Conservation (phyloP, 2,113 vertebrate species). For the Arothron firmamentum region DNA sequence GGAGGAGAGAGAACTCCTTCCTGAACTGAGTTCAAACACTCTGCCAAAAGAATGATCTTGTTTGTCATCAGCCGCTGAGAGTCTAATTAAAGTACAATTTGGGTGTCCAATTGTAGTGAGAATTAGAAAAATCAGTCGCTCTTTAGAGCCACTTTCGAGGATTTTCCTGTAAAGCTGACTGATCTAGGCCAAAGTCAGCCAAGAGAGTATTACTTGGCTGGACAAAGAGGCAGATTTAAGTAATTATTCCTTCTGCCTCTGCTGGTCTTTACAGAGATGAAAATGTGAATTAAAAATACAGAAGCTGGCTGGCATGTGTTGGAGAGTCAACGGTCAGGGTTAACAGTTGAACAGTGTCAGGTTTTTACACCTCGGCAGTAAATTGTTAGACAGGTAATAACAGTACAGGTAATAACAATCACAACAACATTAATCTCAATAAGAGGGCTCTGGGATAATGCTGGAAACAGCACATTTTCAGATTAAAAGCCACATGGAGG, state of each 20-base stretch:
- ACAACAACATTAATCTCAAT: conserved; percentile 48
- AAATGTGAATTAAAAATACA: neutral
- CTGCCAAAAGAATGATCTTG: conserved; percentile 14
- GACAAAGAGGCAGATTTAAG: conserved; percentile 24
- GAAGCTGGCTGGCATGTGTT: conserved; percentile 6
- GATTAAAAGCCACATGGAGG: conserved; percentile 26
- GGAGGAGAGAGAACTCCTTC: too few species aligned
- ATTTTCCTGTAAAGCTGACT: conserved; percentile 18
- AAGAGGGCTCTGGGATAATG: conserved; percentile 29
- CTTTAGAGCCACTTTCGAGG: conserved; percentile 9
- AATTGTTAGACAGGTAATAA: too few species aligned
- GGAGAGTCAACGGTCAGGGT: neutral
- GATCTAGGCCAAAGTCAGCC: conserved; percentile 22
- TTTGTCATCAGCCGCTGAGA: conserved; percentile 30
- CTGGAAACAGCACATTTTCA: conserved; percentile 39
- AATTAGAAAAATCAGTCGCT: conserved; percentile 1
- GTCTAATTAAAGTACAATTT: conserved; percentile 20
- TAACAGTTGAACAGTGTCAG: conserved; percentile 6
- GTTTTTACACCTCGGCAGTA: neutral
- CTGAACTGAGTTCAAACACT: neutral
- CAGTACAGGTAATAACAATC: conserved; percentile 28
- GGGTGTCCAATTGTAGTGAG: neutral
- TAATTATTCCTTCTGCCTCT: conserved; percentile 23
- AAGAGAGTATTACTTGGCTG: conserved; percentile 28
- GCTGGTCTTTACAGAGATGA: neutral